Percentiles rank a stretch among this genome's conserved stretches.
Evolutionary conservation across 2,797 vertebrate genomes (phyloP).

Genomic region (Cheirogaleus major): DNA sequence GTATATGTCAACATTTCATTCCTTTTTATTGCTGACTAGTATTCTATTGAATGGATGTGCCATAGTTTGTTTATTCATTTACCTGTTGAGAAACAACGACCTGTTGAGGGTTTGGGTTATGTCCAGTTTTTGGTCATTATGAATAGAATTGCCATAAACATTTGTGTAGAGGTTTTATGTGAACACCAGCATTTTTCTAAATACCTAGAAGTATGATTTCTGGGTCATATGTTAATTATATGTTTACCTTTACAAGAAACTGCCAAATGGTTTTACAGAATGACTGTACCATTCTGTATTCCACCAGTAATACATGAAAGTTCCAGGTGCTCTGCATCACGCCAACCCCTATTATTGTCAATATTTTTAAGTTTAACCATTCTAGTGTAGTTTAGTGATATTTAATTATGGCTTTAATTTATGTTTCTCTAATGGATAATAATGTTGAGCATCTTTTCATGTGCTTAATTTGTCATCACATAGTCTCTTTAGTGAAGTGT

Average conservation of each 20-base stretch:
- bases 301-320: fast-evolving
- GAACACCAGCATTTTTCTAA: not conserved
- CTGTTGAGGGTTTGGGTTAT: not conserved
- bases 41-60: not conserved
- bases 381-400: not conserved
- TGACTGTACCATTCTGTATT: not conserved
- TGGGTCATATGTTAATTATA: not conserved
- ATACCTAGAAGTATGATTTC: not conserved
- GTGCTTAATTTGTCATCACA: not conserved
- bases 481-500: not conserved
- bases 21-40: not conserved
- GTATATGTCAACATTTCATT: not conserved
- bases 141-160: not conserved
- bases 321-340: not conserved
- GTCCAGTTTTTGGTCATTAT: not conserved
- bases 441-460: not conserved
- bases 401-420: not conserved
- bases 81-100: not conserved
- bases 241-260: slow-evolving; percentile 10
- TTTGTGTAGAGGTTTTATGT: not conserved
- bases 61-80: not conserved
- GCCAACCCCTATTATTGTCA: not conserved
- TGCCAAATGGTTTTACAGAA: not conserved
- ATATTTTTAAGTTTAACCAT: not conserved
- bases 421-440: not conserved